Evolutionary conservation across 1,140 invertebrate species (phyloP).

Genomic region (Marisa cornuarietis): DNA sequence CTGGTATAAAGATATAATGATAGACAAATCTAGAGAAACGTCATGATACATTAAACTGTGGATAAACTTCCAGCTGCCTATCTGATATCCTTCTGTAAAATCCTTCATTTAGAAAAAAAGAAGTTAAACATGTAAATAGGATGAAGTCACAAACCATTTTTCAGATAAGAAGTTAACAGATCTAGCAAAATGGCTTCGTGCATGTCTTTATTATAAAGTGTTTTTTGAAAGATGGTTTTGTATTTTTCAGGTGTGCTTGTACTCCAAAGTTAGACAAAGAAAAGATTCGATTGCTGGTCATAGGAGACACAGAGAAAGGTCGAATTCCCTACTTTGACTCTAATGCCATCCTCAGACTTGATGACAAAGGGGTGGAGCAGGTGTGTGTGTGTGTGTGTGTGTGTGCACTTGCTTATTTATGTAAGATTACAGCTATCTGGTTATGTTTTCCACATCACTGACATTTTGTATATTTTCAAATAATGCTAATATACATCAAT

Average conservation of each 20-base stretch:
- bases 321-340: conserved; percentile 87
- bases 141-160: too few relatives aligned
- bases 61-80: too few relatives aligned
- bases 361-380: conserved; percentile 43
- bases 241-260: conserved; percentile 39
- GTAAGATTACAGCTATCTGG: neutral
- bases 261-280: conserved; percentile 57
- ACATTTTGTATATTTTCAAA: neutral
- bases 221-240: conserved; percentile 4
- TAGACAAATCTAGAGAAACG: too few relatives aligned
- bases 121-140: too few relatives aligned
- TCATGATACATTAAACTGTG: too few relatives aligned
- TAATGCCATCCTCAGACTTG: conserved; percentile 74
- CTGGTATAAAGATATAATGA: too few relatives aligned
- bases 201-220: neutral
- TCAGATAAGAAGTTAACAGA: too few relatives aligned
- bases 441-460: neutral
- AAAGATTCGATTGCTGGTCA: conserved; percentile 77
- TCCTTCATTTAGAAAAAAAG: too few relatives aligned
- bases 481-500: neutral
- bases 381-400: neutral
- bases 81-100: too few relatives aligned
- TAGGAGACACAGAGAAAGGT: conserved; percentile 85
- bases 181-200: too few relatives aligned
- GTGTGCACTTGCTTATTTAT: neutral